Conservation (phyloP, 1,140 invertebrate species). For the Schlechtendalia chinensis region DNA sequence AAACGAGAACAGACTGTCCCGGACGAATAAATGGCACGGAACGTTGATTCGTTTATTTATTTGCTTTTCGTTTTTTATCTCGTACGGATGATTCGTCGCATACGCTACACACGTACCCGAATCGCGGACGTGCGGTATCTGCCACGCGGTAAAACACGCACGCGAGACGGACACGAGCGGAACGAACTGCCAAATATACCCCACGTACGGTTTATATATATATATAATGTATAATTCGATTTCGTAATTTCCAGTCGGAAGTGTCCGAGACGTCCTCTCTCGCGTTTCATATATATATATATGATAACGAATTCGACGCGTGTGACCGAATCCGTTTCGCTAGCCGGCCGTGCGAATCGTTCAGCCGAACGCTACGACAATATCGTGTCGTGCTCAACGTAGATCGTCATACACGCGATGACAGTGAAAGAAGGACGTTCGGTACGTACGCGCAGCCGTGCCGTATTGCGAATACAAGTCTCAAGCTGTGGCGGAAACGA, state of each 20-base stretch:
- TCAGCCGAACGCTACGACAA: no score
- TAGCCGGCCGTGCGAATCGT: not conserved
- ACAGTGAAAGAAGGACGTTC: no score
- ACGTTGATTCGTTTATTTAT: no score
- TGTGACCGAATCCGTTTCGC: constrained; percentile 19
- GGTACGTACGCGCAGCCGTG: no score
- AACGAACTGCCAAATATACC: constrained; percentile 13
- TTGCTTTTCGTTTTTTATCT: no score
- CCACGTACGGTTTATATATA: not conserved
- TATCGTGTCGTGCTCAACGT: no score
- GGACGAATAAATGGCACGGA: no score
- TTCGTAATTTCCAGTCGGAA: constrained; percentile 33
- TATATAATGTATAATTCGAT: constrained; percentile 30
- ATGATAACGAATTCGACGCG: constrained; percentile 9
- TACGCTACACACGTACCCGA: constrained; percentile 7
- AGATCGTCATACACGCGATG: no score
- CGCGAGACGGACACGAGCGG: no score
- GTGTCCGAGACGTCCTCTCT: not conserved
- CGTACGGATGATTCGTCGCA: not conserved
- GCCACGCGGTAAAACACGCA: not conserved
- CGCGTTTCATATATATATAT: not conserved
- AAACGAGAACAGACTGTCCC: no score
- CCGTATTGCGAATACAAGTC: no score
- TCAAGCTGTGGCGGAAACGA: no score
- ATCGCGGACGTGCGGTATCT: not conserved